Evolutionary conservation across 2,888 invertebrate genomes (phyloP).

Genomic region (Ophion obscuratus): DNA sequence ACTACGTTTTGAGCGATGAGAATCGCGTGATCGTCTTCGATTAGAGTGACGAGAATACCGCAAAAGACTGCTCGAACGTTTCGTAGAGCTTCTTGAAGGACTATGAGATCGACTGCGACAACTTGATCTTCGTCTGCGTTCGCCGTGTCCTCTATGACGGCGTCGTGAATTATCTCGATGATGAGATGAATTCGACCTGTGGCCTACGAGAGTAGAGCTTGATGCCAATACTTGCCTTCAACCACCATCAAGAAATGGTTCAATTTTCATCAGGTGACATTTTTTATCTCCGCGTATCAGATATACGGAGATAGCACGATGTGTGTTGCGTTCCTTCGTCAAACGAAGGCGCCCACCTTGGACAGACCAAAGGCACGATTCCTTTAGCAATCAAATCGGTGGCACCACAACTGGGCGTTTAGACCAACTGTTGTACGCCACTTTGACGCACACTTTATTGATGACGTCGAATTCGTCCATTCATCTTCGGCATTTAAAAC

Average conservation of each 20-base stretch:
- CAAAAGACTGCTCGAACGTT: slow-evolving; percentile 6
- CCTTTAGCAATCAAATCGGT: no score
- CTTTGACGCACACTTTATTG: no score
- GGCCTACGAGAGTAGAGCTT: slow-evolving; percentile 5
- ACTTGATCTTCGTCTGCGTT: slow-evolving; percentile 19
- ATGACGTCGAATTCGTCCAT: no score
- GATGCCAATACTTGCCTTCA: slow-evolving; percentile 3
- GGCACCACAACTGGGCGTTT: no score
- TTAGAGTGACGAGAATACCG: slow-evolving; percentile 28
- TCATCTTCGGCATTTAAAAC: no score
- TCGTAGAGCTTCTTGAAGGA: slow-evolving; percentile 19
- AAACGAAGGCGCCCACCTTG: slow-evolving; percentile 2
- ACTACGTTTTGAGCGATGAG: slow-evolving; percentile 16
- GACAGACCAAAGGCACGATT: slow-evolving; percentile 25
- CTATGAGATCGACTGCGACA: slow-evolving; percentile 14
- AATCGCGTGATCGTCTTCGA: slow-evolving; percentile 1
- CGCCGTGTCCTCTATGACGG: neutral
- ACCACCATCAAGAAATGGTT: neutral
- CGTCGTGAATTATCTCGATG: slow-evolving; percentile 22
- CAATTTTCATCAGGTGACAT: slow-evolving; percentile 26
- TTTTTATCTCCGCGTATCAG: slow-evolving; percentile 20
- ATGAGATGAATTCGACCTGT: slow-evolving; percentile 27
- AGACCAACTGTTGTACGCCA: no score
- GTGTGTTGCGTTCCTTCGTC: slow-evolving; percentile 18
- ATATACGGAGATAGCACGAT: slow-evolving; percentile 23